Evolutionary conservation across 2,797 vertebrate species (phyloP), one percentile per base, ranked within the genome.

Genomic region (Pristis pectinata): DNA sequence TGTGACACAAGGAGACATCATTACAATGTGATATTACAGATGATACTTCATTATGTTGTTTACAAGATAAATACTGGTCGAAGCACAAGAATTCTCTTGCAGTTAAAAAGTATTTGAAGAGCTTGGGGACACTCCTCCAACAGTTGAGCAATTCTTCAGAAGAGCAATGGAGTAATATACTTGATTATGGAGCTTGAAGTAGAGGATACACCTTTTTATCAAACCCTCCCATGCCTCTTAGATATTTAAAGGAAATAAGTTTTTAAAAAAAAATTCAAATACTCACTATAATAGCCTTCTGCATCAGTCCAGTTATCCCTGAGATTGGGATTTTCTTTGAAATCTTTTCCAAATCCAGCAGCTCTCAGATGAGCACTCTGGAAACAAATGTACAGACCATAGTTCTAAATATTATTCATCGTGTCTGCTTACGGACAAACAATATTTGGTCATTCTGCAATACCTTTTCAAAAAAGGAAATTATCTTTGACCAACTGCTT

Each of bases 221-320:
- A 76, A 94, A 27, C 13, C 44, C 8, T 53, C 27, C 87, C 64
- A 3, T 11, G 2, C 3, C 87, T 41, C 56, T 91, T 91, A 24
- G 7, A 91, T 67, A 91, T 1, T 91, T 91, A 91, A 10, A 64
- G n/a, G 19, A 83, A 2, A 83, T 53, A 22, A 22, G 30, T 13
- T 64, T n/a, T n/a, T n/a, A n/a, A 30, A 85, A 61, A 3, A 67
- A 41, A 13, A 27, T 41, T 44, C 94, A 95, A 77, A 67, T 2
- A 97, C 99, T 98, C 97, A 99, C 99, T 98, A 95, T 99, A 99
- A 97, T 99, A 99, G 95, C 99, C 99, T 96, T 99, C 99, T 30
- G 99, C 98, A 95, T 99, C 99, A 0, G 99, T 99, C 99, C 99
- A 99, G 97, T 99, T 99, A 97, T 99, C 99, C 97, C 99, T 98